phyloP scores from a whole-genome alignment of 2,888 invertebrate genomes.

The Mamestra brassicae region DNA sequence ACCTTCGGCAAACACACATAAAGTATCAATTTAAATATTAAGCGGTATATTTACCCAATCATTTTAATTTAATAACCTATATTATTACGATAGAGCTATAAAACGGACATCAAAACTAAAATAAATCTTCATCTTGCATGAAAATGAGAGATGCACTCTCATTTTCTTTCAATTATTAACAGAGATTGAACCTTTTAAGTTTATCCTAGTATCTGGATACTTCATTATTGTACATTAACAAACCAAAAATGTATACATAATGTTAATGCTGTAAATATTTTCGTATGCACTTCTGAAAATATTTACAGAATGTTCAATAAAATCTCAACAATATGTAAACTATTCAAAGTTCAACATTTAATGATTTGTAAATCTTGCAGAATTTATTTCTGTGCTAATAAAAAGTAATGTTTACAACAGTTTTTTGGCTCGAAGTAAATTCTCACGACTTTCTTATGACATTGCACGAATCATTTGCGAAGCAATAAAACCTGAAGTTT shows the following conservation, averaged over 20 bases:
- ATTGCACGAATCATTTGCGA: not conserved
- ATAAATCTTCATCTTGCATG: no score
- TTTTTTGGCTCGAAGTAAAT: constrained; percentile 10
- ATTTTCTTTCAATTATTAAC: no score
- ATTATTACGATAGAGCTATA: no score
- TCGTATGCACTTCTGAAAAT: not conserved
- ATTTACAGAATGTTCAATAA: not conserved
- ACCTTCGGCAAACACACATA: not conserved
- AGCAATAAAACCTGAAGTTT: not conserved
- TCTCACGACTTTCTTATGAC: not conserved
- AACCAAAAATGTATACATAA: no score
- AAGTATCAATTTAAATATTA: not conserved
- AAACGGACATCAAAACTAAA: no score
- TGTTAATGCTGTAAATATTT: not conserved
- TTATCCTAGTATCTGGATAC: no score
- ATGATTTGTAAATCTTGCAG: not conserved
- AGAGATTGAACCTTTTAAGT: no score
- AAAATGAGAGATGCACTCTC: no score
- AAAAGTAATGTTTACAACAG: constrained; percentile 7
- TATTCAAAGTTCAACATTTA: no score
- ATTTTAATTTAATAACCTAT: no score
- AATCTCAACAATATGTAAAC: not conserved
- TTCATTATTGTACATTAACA: no score
- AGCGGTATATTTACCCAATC: no score
- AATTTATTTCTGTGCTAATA: constrained; percentile 6